phyloP scores from a whole-genome alignment of 2,113 vertebrate genomes.

The Falcunculus frontatus region DNA sequence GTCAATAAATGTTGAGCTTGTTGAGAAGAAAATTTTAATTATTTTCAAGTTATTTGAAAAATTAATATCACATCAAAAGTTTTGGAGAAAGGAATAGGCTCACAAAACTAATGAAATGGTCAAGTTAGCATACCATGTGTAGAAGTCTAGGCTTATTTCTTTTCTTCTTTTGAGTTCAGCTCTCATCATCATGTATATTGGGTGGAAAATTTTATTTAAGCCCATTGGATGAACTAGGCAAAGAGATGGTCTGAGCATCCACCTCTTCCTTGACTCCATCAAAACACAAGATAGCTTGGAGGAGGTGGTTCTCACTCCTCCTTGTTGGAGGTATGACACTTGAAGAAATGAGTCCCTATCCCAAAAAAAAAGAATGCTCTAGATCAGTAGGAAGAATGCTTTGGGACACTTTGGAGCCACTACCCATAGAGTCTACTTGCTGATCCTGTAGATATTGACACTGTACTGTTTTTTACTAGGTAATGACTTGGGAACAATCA shows the following conservation, averaged over 20 bases:
- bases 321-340: neutral
- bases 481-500: neutral
- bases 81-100: neutral
- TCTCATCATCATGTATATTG: neutral
- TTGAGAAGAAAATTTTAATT: neutral
- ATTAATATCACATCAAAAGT: neutral
- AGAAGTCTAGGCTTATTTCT: neutral
- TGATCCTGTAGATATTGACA: neutral
- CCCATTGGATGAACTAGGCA: neutral
- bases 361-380: neutral
- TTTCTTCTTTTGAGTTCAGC: neutral
- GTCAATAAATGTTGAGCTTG: neutral
- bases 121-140: neutral
- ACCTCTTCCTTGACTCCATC: neutral
- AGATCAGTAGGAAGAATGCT: neutral
- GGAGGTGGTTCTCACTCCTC: fast-evolving
- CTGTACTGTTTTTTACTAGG: neutral
- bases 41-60: neutral
- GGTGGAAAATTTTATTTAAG: neutral
- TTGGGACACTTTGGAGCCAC: neutral
- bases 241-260: fast-evolving
- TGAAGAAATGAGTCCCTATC: neutral
- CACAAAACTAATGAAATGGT: neutral
- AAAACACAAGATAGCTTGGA: neutral
- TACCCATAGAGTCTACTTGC: neutral